Evolutionary conservation across 2,113 vertebrate genomes (phyloP).

Genomic region (Procavia capensis): DNA sequence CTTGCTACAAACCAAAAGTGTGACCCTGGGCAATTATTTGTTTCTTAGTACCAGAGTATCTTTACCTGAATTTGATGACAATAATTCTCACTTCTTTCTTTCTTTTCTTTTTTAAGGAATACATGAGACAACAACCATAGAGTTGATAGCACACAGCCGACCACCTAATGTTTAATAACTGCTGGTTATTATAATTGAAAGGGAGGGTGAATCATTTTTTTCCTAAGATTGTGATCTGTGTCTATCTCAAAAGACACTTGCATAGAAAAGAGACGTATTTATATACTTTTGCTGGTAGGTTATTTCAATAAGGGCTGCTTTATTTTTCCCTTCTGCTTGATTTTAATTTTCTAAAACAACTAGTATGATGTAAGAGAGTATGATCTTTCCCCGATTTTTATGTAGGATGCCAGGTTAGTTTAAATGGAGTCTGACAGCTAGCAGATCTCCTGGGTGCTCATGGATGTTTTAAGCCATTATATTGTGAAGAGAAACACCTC

Average conservation of each 20-base stretch:
- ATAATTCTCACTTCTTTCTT: neutral
- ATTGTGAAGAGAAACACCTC: neutral
- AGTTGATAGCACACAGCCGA: neutral
- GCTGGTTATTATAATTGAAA: neutral
- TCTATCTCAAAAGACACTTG: neutral
- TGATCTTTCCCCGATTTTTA: neutral
- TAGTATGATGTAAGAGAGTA: neutral
- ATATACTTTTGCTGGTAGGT: neutral
- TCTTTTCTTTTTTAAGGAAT: neutral
- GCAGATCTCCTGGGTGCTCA: neutral
- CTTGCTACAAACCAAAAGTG: neutral
- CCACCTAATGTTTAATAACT: neutral
- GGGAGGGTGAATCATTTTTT: neutral
- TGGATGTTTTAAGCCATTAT: neutral
- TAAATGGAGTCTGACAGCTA: neutral
- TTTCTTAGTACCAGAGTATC: neutral
- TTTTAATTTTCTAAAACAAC: neutral
- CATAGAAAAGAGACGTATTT: neutral
- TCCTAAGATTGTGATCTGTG: neutral
- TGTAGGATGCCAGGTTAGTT: neutral
- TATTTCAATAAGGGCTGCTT: neutral
- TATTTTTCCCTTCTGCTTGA: neutral
- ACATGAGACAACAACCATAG: neutral
- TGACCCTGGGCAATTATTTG: neutral
- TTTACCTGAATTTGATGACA: constrained; percentile 21